Conservation (phyloP, 2,113 vertebrate genomes). For the Alethe castanea region DNA sequence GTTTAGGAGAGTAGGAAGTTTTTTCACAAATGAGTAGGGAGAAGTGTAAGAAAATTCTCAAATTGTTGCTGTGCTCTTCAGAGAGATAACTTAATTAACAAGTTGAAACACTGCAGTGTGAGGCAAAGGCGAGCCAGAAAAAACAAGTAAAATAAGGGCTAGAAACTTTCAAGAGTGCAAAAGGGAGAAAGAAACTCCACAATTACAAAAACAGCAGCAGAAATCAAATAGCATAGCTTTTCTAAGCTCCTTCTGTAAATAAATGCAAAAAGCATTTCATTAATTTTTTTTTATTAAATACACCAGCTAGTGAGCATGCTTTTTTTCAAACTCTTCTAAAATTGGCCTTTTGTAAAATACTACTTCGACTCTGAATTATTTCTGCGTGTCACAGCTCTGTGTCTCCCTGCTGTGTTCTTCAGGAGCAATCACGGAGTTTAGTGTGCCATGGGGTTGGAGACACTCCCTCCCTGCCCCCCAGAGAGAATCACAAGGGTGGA, state of each 20-base stretch:
- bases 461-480: rapidly evolving
- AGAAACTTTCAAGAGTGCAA: not conserved
- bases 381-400: rapidly evolving
- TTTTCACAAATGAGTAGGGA: not conserved
- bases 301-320: not conserved
- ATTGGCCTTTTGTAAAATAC: not conserved
- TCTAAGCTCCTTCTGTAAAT: not conserved
- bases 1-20: not conserved
- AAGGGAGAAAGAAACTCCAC: not conserved
- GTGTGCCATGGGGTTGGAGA: rapidly evolving
- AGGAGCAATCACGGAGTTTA: rapidly evolving
- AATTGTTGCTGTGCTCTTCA: not conserved
- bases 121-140: not conserved
- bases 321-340: not conserved
- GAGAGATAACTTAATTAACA: not conserved
- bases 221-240: not conserved
- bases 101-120: not conserved
- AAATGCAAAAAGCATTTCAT: not conserved
- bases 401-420: not conserved
- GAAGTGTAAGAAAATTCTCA: not conserved
- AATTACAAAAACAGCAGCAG: not conserved
- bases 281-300: not conserved
- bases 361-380: rapidly evolving
- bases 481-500: rapidly evolving
- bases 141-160: not conserved